Conservation (phyloP, 2,797 vertebrate genomes). For the Sebastes matsubarae region DNA sequence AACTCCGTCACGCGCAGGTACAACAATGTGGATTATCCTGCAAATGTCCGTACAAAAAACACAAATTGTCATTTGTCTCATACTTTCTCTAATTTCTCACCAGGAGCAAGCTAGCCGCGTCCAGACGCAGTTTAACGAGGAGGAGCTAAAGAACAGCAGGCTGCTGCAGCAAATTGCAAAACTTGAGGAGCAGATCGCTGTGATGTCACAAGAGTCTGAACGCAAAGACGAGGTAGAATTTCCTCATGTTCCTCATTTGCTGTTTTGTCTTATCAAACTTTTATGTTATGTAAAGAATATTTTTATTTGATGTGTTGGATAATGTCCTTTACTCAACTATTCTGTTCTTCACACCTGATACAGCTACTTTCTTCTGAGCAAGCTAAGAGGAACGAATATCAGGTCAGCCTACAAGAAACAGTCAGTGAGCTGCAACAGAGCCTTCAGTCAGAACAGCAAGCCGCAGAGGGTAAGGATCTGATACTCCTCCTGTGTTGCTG, state of each 20-base stretch:
- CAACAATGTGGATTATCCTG: neutral
- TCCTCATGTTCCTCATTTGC: neutral
- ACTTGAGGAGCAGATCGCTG: constrained; percentile 88
- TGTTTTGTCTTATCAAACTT: neutral
- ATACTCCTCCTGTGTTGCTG: neutral
- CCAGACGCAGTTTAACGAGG: constrained; percentile 88
- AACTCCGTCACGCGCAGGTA: constrained; percentile 89
- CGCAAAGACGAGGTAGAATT: constrained; percentile 72
- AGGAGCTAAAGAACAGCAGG: constrained; percentile 89
- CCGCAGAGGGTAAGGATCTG: constrained; percentile 63
- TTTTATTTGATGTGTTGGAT: neutral
- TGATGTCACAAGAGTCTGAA: constrained; percentile 81
- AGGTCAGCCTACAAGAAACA: constrained; percentile 81
- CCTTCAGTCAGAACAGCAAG: constrained; percentile 77
- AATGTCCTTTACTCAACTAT: neutral
- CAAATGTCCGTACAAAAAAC: neutral
- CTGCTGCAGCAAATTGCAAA: constrained; percentile 88
- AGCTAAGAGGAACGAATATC: constrained; percentile 79
- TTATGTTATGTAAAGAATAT: neutral
- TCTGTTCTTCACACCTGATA: neutral
- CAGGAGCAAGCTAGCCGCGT: constrained; percentile 88
- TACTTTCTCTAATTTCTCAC: neutral
- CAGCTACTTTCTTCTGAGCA: constrained; percentile 88
- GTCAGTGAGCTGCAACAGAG: constrained; percentile 81
- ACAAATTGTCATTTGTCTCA: neutral